phyloP scores from a whole-genome alignment of 2,888 invertebrate genomes.

The Drosophila aldrichi region DNA sequence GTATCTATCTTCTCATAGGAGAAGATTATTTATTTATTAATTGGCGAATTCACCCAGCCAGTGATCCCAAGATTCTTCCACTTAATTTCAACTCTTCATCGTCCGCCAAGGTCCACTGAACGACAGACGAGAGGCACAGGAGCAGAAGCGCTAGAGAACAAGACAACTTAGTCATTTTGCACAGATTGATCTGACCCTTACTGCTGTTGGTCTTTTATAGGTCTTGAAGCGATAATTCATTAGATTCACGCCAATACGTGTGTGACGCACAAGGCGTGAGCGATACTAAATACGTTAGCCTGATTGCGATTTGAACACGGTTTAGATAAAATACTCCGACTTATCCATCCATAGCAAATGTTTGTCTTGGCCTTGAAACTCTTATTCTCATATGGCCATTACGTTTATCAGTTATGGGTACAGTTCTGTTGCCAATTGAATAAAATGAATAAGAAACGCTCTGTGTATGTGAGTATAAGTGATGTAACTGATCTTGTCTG shows the following conservation, averaged over 20 bases:
- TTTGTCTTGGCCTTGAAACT: no score
- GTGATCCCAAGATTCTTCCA: fast-evolving
- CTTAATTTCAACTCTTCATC: no score
- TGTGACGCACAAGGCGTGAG: neutral
- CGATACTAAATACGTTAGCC: no score
- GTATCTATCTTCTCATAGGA: fast-evolving
- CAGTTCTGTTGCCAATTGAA: no score
- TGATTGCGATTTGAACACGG: no score
- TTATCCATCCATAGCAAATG: no score
- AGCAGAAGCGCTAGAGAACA: neutral
- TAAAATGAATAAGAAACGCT: no score
- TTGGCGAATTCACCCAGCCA: neutral
- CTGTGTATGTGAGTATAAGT: no score
- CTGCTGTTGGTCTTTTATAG: neutral
- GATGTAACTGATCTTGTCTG: no score
- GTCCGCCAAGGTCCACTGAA: neutral
- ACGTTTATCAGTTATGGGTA: no score
- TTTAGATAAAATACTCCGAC: no score
- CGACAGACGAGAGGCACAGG: neutral
- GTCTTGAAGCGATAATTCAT: neutral
- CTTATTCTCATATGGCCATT: no score
- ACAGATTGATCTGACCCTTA: neutral
- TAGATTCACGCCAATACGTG: neutral
- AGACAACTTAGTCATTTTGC: neutral
- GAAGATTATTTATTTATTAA: neutral